Conservation (phyloP, 2,113 vertebrate genomes). For the Heterotilapia buettikoferi region DNA sequence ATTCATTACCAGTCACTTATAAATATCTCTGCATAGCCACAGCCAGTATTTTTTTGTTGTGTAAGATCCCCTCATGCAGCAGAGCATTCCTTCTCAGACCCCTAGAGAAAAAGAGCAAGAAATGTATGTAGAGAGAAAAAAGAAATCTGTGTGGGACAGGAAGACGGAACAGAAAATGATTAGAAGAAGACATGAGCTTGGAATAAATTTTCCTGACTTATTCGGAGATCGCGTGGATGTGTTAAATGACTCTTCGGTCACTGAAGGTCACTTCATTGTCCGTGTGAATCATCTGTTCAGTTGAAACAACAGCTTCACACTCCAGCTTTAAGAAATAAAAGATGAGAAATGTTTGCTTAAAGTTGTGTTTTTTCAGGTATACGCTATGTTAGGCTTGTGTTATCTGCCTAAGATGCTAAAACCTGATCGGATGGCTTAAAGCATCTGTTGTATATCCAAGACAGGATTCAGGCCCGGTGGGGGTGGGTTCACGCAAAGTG, state of each 20-base stretch:
- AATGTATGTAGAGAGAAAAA: not conserved
- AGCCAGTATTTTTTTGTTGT: slow-evolving; percentile 48
- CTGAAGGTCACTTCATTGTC: not conserved
- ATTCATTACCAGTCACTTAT: slow-evolving; percentile 69
- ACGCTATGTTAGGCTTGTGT: not conserved
- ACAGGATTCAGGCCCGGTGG: slow-evolving; percentile 6
- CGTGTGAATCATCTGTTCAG: slow-evolving; percentile 28
- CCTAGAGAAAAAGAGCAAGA: not conserved
- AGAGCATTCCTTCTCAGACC: slow-evolving; percentile 49
- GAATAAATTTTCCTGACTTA: not conserved
- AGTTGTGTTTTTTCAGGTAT: not conserved
- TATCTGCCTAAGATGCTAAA: not conserved
- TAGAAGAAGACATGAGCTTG: not conserved
- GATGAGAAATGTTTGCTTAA: slow-evolving; percentile 16
- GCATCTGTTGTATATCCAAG: slow-evolving; percentile 1
- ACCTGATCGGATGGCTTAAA: not conserved
- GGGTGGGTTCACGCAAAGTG: slow-evolving; percentile 33
- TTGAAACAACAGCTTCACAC: not conserved
- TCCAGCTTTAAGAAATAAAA: slow-evolving; percentile 1
- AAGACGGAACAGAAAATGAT: not conserved
- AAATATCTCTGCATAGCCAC: slow-evolving; percentile 58
- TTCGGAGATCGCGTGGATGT: not conserved
- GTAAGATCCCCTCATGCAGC: slow-evolving; percentile 49
- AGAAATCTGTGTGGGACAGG: not conserved
- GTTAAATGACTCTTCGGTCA: not conserved